Percentiles rank a stretch among this genome's conserved stretches.
phyloP scores from a whole-genome alignment of 1,140 invertebrate species.

The Drosophila leontia region DNA sequence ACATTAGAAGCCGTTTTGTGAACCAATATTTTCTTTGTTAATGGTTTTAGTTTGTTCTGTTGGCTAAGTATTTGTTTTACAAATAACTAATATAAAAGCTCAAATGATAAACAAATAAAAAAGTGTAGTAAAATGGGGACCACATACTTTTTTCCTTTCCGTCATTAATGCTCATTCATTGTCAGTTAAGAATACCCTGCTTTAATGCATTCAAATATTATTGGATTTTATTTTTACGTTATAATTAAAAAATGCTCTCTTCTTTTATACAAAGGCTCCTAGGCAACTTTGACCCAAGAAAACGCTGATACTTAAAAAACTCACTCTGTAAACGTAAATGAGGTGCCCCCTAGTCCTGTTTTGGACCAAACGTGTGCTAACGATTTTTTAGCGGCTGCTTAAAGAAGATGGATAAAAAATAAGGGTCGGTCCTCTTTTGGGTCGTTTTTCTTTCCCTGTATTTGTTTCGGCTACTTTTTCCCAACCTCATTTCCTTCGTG shows the following conservation, averaged over 20 bases:
- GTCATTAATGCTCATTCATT: neutral
- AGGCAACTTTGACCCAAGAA: conserved; percentile 8
- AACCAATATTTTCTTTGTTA: too few species aligned
- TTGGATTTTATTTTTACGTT: conserved; percentile 44
- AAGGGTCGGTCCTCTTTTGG: conserved; percentile 28
- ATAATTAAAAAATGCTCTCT: conserved; percentile 37
- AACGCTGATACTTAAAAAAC: conserved; percentile 38
- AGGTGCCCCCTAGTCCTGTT: conserved; percentile 30
- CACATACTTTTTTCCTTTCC: too few species aligned
- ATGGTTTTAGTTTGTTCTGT: too few species aligned
- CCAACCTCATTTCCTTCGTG: conserved; percentile 16
- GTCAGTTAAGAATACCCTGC: neutral
- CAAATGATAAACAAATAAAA: too few species aligned
- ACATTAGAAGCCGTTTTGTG: neutral
- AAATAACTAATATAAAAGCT: too few species aligned
- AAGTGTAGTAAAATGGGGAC: neutral
- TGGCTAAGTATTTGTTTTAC: too few species aligned
- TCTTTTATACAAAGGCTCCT: neutral
- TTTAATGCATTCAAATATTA: conserved; percentile 4
- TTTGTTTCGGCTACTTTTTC: conserved; percentile 36
- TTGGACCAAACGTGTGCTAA: conserved; percentile 49
- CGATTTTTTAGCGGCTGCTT: conserved; percentile 58
- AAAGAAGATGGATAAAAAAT: conserved; percentile 40
- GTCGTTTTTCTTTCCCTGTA: conserved; percentile 2
- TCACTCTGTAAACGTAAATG: conserved; percentile 35